phyloP scores from a whole-genome alignment of 1,140 invertebrate species.

The Agrypnia vestita region DNA sequence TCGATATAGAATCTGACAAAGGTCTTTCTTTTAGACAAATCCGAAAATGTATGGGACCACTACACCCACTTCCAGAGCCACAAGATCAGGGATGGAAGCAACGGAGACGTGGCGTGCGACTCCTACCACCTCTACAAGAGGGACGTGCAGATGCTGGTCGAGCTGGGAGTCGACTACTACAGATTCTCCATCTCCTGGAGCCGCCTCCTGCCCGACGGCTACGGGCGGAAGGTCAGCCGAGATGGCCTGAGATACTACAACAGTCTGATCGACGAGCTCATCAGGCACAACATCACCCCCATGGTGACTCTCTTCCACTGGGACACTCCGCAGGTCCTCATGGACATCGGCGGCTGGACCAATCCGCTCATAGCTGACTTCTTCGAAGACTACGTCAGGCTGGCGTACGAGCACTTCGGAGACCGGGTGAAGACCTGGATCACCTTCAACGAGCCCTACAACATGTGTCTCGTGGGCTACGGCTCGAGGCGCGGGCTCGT shows the following conservation, averaged over 20 bases:
- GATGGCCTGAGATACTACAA: slow-evolving; percentile 61
- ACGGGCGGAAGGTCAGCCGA: slow-evolving; percentile 51
- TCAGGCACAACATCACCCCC: slow-evolving; percentile 68
- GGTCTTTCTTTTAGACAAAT: slow-evolving; percentile 65
- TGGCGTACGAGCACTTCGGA: slow-evolving; percentile 67
- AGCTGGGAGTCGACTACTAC: slow-evolving; percentile 68
- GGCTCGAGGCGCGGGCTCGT: slow-evolving; percentile 51
- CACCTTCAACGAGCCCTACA: slow-evolving; percentile 66
- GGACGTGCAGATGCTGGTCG: slow-evolving; percentile 73
- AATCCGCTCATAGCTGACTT: slow-evolving; percentile 65
- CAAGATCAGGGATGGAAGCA: slow-evolving; percentile 65
- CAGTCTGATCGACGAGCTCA: slow-evolving; percentile 65
- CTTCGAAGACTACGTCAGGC: slow-evolving; percentile 69
- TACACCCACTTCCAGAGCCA: slow-evolving; percentile 66
- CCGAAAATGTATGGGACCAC: slow-evolving; percentile 71
- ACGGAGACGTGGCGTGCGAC: slow-evolving; percentile 75
- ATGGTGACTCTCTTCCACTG: slow-evolving; percentile 63
- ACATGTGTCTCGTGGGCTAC: slow-evolving; percentile 60
- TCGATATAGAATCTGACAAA: too few relatives aligned
- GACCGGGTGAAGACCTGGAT: slow-evolving; percentile 65
- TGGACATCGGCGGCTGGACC: slow-evolving; percentile 58
- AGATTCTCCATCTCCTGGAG: slow-evolving; percentile 74
- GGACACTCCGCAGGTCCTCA: slow-evolving; percentile 61
- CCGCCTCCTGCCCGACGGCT: slow-evolving; percentile 69
- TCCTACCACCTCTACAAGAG: slow-evolving; percentile 75